Evolutionary conservation across 2,113 vertebrate species (phyloP), one percentile per base, ranked within the genome.

Genomic region (Urocolius indicus): DNA sequence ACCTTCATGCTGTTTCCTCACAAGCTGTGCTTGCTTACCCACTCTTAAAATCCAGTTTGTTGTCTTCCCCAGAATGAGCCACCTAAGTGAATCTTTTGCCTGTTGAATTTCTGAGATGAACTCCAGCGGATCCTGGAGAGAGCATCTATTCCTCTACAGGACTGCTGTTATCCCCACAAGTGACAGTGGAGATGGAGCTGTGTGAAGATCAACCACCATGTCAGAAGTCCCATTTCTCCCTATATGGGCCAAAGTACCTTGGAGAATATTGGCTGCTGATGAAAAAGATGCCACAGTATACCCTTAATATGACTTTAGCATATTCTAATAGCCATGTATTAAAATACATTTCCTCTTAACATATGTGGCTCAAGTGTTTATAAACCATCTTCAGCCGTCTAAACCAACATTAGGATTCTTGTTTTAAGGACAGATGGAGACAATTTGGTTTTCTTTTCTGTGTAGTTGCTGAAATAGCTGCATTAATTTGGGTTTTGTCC

Each of bases 391-490:
- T 83, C 13, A 13, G 82, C 74, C 84, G 84, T 80, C 95, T 96
- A 91, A 90, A 78, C 59, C 55, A 74, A 90, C 58, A 59, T 71
- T 84, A 29, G 82, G 75, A 72, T 80, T 96, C 91, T 84, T 94
- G 48, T 87, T 97, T 97, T 79, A 94, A 95, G 48, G 17, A 52
- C 17, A 75, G 76, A 83, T 83, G 51, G 46, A 73, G 68, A 89
- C 24, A 92, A 93, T 66, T 85, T 45, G 11, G 57, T 95, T 96
- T 81, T 80, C 80, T 93, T 93, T 94, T 96, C 54, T 82, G 38
- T 2, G 4, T 1, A 1, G 5, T 78, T 84, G 36, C 27, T 66
- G 55, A 69, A 74, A 43, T 57, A 4, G 29, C 51, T 16, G 5
- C 16, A 32, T 19, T 36, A 41, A 24, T 66, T 74, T 29, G 13